These are phyloP conservation scores for Botia kubotai DNA, from an alignment of 2,797 vertebrate genomes.

Conservation along the genomic window DNA sequence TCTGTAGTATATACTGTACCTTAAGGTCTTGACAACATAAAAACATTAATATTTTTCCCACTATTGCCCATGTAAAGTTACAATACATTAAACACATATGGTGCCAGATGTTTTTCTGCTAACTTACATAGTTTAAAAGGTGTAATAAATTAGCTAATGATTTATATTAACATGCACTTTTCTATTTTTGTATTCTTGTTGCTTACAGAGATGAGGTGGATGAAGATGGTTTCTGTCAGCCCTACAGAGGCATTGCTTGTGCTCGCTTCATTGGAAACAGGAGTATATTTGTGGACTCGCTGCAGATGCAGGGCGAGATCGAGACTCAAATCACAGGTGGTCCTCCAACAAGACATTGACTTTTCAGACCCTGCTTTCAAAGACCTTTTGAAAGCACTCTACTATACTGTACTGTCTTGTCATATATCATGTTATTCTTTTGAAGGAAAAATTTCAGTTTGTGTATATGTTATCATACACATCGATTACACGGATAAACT, in stretches of 20 bases:
- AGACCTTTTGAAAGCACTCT: no score
- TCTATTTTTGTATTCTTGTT: constrained; percentile 19
- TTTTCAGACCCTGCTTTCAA: neutral
- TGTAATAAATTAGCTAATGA: constrained; percentile 28
- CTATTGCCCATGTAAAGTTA: no score
- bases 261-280: constrained; percentile 96
- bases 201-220: constrained; percentile 87
- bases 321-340: constrained; percentile 98
- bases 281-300: constrained; percentile 95
- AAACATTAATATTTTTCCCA: no score
- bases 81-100: no score
- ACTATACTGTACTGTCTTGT: no score
- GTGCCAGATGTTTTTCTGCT: neutral
- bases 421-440: no score
- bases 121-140: neutral
- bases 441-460: no score
- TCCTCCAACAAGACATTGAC: neutral
- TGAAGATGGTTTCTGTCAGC: constrained; percentile 97
- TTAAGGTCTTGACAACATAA: no score
- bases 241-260: constrained; percentile 96
- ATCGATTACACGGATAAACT: no score
- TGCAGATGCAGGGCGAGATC: constrained; percentile 98
- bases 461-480: no score
- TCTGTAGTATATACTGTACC: no score
- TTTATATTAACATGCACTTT: constrained; percentile 19